Evolutionary conservation across 2,113 vertebrate species (phyloP).

Genomic region (Melanerpes aurifrons): DNA sequence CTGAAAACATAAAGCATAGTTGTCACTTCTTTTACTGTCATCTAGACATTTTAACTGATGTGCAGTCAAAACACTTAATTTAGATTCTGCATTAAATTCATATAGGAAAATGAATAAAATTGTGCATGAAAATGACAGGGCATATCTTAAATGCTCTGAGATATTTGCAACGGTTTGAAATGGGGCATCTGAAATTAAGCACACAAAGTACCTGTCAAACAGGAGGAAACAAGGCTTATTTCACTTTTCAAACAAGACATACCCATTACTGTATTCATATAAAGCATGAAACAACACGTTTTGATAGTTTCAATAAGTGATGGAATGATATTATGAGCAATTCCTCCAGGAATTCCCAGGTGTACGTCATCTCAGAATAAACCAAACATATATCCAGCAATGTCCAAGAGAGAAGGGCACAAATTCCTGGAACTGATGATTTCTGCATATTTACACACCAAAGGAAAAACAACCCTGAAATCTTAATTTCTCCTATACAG

Average conservation of each 20-base stretch:
- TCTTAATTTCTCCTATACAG: neutral
- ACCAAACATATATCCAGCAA: neutral
- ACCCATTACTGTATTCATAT: neutral
- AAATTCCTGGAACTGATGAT: neutral
- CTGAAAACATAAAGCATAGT: neutral
- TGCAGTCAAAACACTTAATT: neutral
- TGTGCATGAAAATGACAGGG: neutral
- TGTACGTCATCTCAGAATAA: neutral
- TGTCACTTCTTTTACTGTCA: conserved; percentile 8
- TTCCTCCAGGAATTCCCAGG: neutral
- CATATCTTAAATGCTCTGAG: conserved; percentile 20
- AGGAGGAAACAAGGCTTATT: neutral
- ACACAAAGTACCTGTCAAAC: neutral
- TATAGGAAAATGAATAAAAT: neutral
- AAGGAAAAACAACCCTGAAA: neutral
- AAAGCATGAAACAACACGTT: neutral
- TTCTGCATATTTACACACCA: neutral
- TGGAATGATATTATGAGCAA: neutral
- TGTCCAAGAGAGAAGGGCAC: neutral
- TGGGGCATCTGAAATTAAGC: neutral
- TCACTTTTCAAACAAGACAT: neutral
- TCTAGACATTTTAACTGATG: neutral
- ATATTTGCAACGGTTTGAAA: conserved; percentile 5
- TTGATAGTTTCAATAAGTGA: neutral
- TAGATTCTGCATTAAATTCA: neutral